These are phyloP conservation scores for Theonella swinhoei DNA, from an alignment of 37 sponge, comb jelly and placozoan genomes.

Conservation along the genomic window DNA sequence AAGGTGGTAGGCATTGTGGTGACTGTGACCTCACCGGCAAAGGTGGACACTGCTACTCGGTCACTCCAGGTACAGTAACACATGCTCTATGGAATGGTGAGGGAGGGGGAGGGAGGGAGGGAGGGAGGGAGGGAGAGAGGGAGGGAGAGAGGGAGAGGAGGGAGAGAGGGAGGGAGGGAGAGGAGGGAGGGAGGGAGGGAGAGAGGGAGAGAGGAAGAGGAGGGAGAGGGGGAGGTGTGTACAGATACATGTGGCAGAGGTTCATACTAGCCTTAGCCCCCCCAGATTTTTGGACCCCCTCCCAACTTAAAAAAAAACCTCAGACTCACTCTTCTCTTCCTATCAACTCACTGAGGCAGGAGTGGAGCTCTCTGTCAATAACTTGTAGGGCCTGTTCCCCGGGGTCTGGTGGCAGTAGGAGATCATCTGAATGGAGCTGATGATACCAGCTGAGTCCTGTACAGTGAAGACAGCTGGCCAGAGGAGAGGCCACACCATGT, in stretches of 20 bases:
- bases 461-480: background rate
- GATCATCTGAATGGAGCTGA: background rate
- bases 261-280: too few relatives aligned
- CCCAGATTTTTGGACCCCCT: too few relatives aligned
- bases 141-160: constrained; percentile 13
- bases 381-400: background rate
- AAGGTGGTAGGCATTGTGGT: constrained; percentile 6
- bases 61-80: constrained; percentile 51
- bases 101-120: background rate
- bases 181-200: background rate
- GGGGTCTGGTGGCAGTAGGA: background rate
- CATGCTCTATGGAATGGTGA: constrained; percentile 2
- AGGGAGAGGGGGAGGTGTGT: too few relatives aligned
- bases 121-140: background rate
- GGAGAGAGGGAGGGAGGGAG: background rate
- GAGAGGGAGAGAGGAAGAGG: background rate
- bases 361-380: background rate
- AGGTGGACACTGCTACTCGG: constrained; percentile 24
- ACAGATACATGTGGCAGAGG: too few relatives aligned
- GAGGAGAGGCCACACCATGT: background rate
- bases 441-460: background rate
- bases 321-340: too few relatives aligned
- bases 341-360: constrained; percentile 11
- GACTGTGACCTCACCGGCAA: constrained; percentile 29
- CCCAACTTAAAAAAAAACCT: too few relatives aligned